phyloP scores from a whole-genome alignment of 2,113 vertebrate species.

The Hippocampus barbouri region DNA sequence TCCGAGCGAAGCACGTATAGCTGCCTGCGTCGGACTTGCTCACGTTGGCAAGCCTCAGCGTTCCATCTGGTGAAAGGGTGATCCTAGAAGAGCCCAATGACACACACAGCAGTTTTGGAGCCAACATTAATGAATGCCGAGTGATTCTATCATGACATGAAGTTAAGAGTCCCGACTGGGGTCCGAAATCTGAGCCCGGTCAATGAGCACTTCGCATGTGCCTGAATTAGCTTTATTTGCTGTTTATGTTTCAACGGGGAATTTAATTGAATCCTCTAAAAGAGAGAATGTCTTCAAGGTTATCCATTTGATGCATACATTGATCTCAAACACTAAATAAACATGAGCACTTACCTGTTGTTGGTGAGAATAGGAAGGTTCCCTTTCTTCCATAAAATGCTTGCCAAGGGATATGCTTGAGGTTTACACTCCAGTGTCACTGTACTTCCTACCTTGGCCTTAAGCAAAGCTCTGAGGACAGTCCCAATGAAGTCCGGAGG shows the following conservation, averaged over 20 bases:
- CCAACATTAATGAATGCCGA: conserved; percentile 1
- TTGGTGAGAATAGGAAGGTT: conserved; percentile 76
- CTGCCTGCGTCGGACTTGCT: conserved; percentile 83
- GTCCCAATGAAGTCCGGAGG: conserved; percentile 88
- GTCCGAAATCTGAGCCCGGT: neutral
- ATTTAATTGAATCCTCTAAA: neutral
- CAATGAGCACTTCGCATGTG: neutral
- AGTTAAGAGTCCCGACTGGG: conserved; percentile 9
- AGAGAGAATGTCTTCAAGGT: neutral
- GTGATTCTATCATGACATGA: conserved; percentile 14
- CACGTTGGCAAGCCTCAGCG: conserved; percentile 80
- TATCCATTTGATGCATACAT: neutral
- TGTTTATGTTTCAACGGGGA: neutral
- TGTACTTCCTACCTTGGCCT: conserved; percentile 83
- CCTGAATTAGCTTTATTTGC: neutral
- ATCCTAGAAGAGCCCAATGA: conserved; percentile 65
- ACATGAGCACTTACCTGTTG: conserved; percentile 73
- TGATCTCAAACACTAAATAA: neutral
- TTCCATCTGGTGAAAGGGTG: conserved; percentile 78
- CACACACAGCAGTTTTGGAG: conserved; percentile 21
- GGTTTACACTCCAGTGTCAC: conserved; percentile 87
- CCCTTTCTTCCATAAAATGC: conserved; percentile 85
- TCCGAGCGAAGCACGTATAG: conserved; percentile 85
- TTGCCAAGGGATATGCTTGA: conserved; percentile 83
- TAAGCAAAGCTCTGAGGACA: conserved; percentile 81